Evolutionary conservation across 2,113 vertebrate genomes (phyloP).

Genomic region (Dasyornis broadbenti): DNA sequence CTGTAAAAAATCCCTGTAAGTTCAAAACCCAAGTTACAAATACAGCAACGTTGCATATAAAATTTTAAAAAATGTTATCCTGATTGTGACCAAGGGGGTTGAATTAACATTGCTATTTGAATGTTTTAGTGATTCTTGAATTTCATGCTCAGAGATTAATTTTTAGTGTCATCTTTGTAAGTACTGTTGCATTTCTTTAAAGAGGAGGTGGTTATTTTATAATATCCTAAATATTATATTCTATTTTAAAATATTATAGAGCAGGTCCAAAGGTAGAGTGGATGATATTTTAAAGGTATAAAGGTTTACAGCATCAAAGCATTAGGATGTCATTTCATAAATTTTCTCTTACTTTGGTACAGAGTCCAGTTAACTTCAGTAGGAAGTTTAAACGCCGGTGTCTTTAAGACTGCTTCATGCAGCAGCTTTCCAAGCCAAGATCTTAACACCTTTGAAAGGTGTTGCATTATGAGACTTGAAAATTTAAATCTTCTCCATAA

Average conservation of each 20-base stretch:
- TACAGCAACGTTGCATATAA: neutral
- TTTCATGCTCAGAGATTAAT: neutral
- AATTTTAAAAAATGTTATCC: neutral
- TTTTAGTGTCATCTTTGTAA: neutral
- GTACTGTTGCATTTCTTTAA: neutral
- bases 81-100: neutral
- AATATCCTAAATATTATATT: neutral
- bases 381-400: neutral
- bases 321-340: neutral
- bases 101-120: neutral
- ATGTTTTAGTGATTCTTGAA: neutral
- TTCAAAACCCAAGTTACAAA: neutral
- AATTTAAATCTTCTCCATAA: neutral
- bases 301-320: neutral
- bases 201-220: neutral
- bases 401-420: neutral
- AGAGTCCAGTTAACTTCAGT: neutral
- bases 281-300: neutral
- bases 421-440: neutral
- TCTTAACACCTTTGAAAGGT: neutral
- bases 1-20: neutral
- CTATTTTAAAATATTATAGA: neutral
- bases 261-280: neutral
- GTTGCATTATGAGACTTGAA: neutral
- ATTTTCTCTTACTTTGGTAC: neutral